phyloP scores from a whole-genome alignment of 2,113 vertebrate species.

The Oncorhynchus mykiss region DNA sequence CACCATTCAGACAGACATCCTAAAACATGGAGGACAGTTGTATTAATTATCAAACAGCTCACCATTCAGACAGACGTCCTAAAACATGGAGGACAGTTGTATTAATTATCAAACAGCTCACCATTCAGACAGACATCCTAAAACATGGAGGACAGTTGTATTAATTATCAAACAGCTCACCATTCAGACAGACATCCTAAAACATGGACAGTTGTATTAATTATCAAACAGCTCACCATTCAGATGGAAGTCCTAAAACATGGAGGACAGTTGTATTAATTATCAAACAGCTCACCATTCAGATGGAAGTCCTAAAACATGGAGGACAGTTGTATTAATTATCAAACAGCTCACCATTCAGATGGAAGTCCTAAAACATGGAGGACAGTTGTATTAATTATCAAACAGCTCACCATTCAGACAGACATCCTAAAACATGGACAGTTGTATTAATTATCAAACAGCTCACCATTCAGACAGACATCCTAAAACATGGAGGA shows the following conservation, averaged over 20 bases:
- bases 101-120: background rate
- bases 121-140: too few relatives aligned
- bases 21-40: background rate
- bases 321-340: too few relatives aligned
- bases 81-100: background rate
- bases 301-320: too few relatives aligned
- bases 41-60: too few relatives aligned
- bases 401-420: too few relatives aligned
- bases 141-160: too few relatives aligned
- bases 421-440: background rate
- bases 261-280: background rate
- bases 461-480: too few relatives aligned
- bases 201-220: background rate
- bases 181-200: too few relatives aligned
- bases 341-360: background rate
- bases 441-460: background rate
- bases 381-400: background rate
- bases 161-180: accelerated
- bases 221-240: too few relatives aligned
- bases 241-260: background rate
- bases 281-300: background rate
- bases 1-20: too few relatives aligned
- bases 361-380: background rate
- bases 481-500: too few relatives aligned
- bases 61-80: too few relatives aligned